Evolutionary conservation across 2,888 invertebrate species (phyloP).

Genomic region (Coremacera marginata): DNA sequence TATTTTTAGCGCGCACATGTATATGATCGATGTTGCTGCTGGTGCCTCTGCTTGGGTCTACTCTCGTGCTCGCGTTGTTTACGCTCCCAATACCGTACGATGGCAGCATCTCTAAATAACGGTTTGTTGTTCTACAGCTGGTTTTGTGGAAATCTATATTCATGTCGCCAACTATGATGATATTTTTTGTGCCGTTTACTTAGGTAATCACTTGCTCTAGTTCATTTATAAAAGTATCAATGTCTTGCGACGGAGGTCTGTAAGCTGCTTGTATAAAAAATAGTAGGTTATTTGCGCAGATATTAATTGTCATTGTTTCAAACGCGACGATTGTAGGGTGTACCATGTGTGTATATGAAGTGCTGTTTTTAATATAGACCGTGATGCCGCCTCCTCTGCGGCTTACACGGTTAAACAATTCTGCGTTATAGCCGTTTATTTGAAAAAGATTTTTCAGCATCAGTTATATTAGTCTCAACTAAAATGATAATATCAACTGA

Average conservation of each 20-base stretch:
- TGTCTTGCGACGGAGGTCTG: background rate
- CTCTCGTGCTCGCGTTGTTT: background rate
- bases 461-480: background rate
- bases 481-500: background rate
- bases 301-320: background rate
- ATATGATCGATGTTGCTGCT: background rate
- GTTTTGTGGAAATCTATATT: no score
- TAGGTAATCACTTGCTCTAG: background rate
- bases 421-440: background rate
- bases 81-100: background rate
- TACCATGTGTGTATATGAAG: background rate
- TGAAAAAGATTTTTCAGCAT: background rate
- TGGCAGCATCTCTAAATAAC: background rate
- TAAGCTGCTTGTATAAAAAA: background rate
- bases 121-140: background rate
- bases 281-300: background rate
- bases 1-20: background rate
- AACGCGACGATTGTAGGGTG: background rate
- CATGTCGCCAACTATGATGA: no score
- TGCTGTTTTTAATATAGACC: background rate
- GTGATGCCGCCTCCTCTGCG: background rate
- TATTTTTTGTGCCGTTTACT: no score
- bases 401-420: background rate
- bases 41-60: background rate
- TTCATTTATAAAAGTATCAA: background rate